Evolutionary conservation across 1,140 invertebrate genomes (phyloP), one percentile per base, ranked within the genome.

Genomic region (Acromyrmex echinatior): DNA sequence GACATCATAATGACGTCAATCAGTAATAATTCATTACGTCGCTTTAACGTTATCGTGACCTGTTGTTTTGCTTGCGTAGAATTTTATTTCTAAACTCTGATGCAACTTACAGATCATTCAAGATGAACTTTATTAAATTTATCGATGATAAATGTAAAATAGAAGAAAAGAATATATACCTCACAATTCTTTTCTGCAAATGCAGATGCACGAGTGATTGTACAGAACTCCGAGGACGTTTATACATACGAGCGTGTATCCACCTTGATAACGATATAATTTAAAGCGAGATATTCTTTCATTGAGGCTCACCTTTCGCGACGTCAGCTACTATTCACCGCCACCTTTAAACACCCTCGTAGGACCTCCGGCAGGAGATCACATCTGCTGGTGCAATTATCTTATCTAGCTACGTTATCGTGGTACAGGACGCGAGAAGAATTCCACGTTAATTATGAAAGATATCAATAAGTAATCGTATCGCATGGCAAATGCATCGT

Each of bases 311-410:
- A 81, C 79, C 79, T 81, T 76, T 81, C 31, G 63, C 51, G 49
- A 14, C 9, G 25, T 3, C 79, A 25, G 79, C 65, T 60, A 71
- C 65, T 70, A 70, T 88, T 88, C 10, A 56, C 21, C 39, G 62
- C 12, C 35, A 86, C 45, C 21, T 87, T 63, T 89, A 80, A 90
- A 12, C 79, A 87, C 58, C 88, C 86, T 86, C 18, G n/a, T 3
- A 28, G 35, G 35, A 51, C 25, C 12, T 25, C 7, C 35, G 0
- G 9, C 51, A 65, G 70, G 31, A 73, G 63, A 12, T 60, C 21
- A 31, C 51, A 88, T 90, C 65, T 91, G 70, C 28, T 88, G 18
- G 16, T 51, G 58, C 81, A 91, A 91, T 90, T 88, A 86, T 88
- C 76, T 91, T 86, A 91, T 88, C 89, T 45, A 2, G 12, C 18